These are phyloP conservation scores for Acropternis orthonyx DNA, from an alignment of 2,797 vertebrate species.

Conservation along the genomic window DNA sequence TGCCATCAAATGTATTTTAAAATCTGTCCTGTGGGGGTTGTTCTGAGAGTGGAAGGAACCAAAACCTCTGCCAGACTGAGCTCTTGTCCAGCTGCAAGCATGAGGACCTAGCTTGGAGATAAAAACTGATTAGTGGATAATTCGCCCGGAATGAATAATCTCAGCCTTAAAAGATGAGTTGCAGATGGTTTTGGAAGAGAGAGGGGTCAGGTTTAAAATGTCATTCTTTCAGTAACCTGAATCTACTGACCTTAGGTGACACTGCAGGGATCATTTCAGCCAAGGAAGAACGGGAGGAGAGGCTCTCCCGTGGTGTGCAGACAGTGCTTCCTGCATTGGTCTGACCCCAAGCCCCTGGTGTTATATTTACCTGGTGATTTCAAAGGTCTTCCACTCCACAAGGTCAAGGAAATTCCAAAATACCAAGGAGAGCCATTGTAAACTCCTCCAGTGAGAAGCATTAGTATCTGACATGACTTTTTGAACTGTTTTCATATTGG, in stretches of 20 bases:
- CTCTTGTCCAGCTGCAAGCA: neutral
- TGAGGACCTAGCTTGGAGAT: neutral
- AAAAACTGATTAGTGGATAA: slow-evolving; percentile 12
- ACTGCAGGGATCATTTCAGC: neutral
- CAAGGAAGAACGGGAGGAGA: neutral
- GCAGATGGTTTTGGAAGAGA: slow-evolving; percentile 15
- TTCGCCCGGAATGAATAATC: slow-evolving; percentile 1
- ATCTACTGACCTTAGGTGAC: neutral
- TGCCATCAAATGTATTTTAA: neutral
- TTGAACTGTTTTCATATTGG: neutral
- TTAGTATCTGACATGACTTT: neutral
- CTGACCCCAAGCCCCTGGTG: neutral
- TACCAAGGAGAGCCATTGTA: neutral
- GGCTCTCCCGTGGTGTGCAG: neutral
- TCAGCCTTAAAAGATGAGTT: slow-evolving; percentile 15
- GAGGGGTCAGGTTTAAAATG: neutral
- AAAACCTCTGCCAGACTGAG: neutral
- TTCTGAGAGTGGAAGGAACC: neutral
- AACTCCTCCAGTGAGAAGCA: neutral
- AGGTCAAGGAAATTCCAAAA: neutral
- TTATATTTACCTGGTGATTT: neutral
- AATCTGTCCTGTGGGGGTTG: neutral
- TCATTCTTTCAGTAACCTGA: slow-evolving; percentile 14
- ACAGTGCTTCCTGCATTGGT: neutral
- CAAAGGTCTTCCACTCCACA: neutral